Evolutionary conservation across 1,140 invertebrate genomes (phyloP), one percentile per base, ranked within the genome.

Genomic region (Mya arenaria): DNA sequence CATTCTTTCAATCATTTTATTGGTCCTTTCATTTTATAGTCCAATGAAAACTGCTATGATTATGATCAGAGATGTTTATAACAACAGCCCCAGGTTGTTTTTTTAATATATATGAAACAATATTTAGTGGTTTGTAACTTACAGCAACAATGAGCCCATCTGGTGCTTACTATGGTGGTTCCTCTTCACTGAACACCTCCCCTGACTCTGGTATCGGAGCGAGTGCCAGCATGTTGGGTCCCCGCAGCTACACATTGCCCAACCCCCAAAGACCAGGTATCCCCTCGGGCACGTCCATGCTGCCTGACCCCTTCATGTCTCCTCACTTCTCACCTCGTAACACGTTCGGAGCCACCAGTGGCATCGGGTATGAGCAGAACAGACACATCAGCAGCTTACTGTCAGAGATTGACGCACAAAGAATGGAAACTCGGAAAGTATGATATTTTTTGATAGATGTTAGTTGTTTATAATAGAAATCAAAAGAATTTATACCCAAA

Each of bases 381-480:
- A 71, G 44, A 30, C 56, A 81, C 48, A 62, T 81, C 37, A 48
- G 36, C 0, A 56, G 34, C 60, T 55, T 81, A 0, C 32, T 81
- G 28, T 48, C n/a, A 39, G 78, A 81, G 52, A 72, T 81, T 25
- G 78, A 81, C 72, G 15, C 78, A 30, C 78, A 81, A 23, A 81
- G 58, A 63, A 25, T 69, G 56, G 78, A 81, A 63, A 32, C 66
- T 15, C 71, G 37, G 52, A 58, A 60, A 55, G 78, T 81, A 63
- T n/a, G n/a, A n/a, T n/a, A n/a, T n/a, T n/a, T n/a, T n/a, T n/a
- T n/a, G n/a, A n/a, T n/a, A n/a, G n/a, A n/a, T n/a, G n/a, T n/a
- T n/a, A n/a, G n/a, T n/a, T n/a, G n/a, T n/a, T n/a, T n/a, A n/a
- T n/a, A n/a, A n/a, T n/a, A n/a, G n/a, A n/a, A n/a, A n/a, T n/a